Percentiles rank a stretch among this genome's conserved stretches.
phyloP scores from a whole-genome alignment of 2,888 invertebrate genomes.

The Ornithoptera alexandrae region DNA sequence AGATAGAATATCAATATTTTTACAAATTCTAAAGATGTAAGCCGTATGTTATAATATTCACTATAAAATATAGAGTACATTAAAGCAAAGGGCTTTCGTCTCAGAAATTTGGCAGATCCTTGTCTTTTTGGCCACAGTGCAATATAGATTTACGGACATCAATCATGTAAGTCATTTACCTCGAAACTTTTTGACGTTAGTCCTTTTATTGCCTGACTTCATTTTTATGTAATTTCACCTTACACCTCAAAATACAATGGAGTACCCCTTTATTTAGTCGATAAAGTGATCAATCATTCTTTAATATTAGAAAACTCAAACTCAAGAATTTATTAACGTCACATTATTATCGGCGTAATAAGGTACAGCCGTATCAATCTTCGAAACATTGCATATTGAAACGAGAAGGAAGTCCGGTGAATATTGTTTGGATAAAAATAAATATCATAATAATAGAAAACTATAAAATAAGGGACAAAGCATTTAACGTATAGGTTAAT shows the following conservation, averaged over 20 bases:
- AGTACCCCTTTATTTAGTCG: constrained; percentile 34
- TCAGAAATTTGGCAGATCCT: constrained; percentile 50
- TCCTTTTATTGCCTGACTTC: constrained; percentile 62
- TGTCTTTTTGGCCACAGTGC: constrained; percentile 61
- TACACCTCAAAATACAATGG: constrained; percentile 40
- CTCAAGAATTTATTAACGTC: constrained; percentile 29
- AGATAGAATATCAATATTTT: too few relatives aligned
- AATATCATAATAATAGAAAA: background rate
- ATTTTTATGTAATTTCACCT: constrained; percentile 61
- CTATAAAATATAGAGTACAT: background rate
- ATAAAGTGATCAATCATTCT: constrained; percentile 33
- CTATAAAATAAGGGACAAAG: background rate
- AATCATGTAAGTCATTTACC: constrained; percentile 72
- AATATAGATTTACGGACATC: constrained; percentile 65
- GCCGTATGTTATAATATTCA: too few relatives aligned
- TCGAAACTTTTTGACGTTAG: constrained; percentile 61
- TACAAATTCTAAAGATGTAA: too few relatives aligned
- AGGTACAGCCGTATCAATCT: constrained; percentile 15
- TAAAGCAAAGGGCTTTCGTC: constrained; percentile 8
- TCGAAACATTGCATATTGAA: constrained; percentile 8
- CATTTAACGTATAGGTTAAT: background rate
- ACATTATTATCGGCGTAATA: constrained; percentile 24
- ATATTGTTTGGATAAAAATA: background rate
- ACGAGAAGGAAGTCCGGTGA: background rate
- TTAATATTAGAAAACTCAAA: constrained; percentile 31